Evolutionary conservation across 1,140 invertebrate genomes (phyloP), one percentile per base, ranked within the genome.

Genomic region (Anastrepha ludens): DNA sequence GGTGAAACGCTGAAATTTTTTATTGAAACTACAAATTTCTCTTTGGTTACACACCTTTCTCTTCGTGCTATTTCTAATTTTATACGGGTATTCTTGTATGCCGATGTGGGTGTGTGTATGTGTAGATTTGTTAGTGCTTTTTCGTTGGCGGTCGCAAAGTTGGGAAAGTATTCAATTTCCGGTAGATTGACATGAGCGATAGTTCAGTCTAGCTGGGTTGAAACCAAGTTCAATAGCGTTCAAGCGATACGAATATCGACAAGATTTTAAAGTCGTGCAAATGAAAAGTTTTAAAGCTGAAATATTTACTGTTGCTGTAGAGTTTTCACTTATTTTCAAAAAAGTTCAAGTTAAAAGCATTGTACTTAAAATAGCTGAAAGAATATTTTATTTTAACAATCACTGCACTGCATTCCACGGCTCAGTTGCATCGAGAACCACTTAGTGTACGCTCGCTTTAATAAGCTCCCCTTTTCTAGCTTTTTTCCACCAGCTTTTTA

Each of bases 161-260:
- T 60, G 55, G 20, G 60, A 65, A 87, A 87, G 20, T 64, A 50
- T 87, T 87, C 86, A 87, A 87, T 87, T 87, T 87, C 60, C 59
- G 39, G 64, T 50, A 65, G 86, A 87, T 87, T 87, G 86, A 87
- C 86, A 70, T 13, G 20, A 70, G n/a, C 86, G 86, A 87, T 87
- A 67, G 64, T 65, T 86, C 86, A 67, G 86, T 67, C 86, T 87
- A 60, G 86, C 8, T 87, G 29, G 44, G 85, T 60, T 62, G 85
- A 86, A 41, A 86, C 62, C 85, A 86, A 59, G 85, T 86, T 60
- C 85, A 62, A 86, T 60, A 86, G n/a, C 58, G 13, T 41, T 39
- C 13, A 62, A 86, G 85, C 20, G 39, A 41, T 15, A n/a, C 9
- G 59, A 9, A 60, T 86, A 20, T 60, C 0, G 5, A 86, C 50